A percentile compares a stretch with the other conserved stretches of the same genome.
Evolutionary conservation across 2,888 invertebrate species (phyloP).

Genomic region (Crocallis elinguaria): DNA sequence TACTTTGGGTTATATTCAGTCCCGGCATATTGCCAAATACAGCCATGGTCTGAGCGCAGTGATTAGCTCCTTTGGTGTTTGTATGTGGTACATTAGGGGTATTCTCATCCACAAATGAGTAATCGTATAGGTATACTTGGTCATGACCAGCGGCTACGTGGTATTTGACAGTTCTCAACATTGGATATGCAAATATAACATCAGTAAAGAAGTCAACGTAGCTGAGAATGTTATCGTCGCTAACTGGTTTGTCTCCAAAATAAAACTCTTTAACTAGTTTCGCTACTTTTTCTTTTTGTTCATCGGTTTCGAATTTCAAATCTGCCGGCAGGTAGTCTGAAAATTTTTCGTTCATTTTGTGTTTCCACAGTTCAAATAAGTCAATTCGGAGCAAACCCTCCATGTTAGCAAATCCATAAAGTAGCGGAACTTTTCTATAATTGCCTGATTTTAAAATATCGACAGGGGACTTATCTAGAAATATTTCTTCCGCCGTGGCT

Average conservation of each 20-base stretch:
- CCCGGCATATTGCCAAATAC: constrained; percentile 35
- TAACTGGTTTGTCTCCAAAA: constrained; percentile 45
- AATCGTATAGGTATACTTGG: constrained; percentile 51
- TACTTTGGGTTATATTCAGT: constrained; percentile 18
- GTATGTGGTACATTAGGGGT: constrained; percentile 38
- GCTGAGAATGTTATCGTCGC: constrained; percentile 39
- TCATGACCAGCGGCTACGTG: constrained; percentile 45
- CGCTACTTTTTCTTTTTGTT: constrained; percentile 47
- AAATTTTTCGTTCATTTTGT: constrained; percentile 59
- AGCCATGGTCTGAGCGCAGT: constrained; percentile 47
- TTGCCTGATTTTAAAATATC: constrained; percentile 48
- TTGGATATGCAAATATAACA: constrained; percentile 42
- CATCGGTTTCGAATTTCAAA: constrained; percentile 45
- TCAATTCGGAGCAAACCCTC: constrained; percentile 52
- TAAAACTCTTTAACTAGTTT: constrained; percentile 49
- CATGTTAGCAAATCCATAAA: constrained; percentile 61
- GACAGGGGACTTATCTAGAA: constrained; percentile 51
- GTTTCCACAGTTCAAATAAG: constrained; percentile 48
- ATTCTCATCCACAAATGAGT: constrained; percentile 46
- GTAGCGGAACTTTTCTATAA: constrained; percentile 50
- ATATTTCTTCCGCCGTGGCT: constrained; percentile 36
- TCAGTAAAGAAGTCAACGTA: constrained; percentile 54
- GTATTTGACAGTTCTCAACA: constrained; percentile 41
- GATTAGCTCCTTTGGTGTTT: constrained; percentile 45
- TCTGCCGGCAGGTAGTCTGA: constrained; percentile 60